phyloP scores from a whole-genome alignment of 1,140 invertebrate genomes.

The Zaprionus davidi region DNA sequence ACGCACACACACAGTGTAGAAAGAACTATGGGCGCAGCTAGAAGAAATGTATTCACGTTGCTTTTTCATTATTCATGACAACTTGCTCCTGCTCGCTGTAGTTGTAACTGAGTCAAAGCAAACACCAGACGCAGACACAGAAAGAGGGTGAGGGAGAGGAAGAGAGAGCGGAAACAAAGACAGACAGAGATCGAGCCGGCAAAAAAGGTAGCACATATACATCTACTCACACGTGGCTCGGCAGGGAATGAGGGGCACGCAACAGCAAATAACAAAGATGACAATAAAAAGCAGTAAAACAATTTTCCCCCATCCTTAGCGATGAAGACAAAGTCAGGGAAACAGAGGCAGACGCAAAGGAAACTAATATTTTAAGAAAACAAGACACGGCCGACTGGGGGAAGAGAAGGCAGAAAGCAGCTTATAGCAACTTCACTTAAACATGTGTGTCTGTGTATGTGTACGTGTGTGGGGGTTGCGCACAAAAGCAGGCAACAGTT shows the following conservation, averaged over 20 bases:
- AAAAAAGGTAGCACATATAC: constrained; percentile 24
- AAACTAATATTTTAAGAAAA: constrained; percentile 83
- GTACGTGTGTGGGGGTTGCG: constrained; percentile 20
- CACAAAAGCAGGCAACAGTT: constrained; percentile 66
- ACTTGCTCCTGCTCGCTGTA: constrained; percentile 66
- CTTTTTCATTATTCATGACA: constrained; percentile 83
- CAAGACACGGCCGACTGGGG: constrained; percentile 49
- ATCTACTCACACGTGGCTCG: neutral
- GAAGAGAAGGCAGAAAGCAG: constrained; percentile 24
- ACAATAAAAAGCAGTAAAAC: constrained; percentile 82
- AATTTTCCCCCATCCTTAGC: constrained; percentile 50
- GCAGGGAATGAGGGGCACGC: constrained; percentile 5
- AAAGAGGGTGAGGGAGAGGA: neutral
- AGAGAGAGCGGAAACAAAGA: constrained; percentile 2
- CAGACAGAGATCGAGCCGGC: neutral
- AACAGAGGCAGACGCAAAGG: constrained; percentile 52
- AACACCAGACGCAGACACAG: constrained; percentile 62
- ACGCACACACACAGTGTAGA: neutral
- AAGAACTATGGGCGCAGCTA: constrained; percentile 24
- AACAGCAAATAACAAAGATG: constrained; percentile 72
- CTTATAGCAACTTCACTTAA: constrained; percentile 22
- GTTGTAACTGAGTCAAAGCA: constrained; percentile 73
- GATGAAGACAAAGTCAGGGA: constrained; percentile 42
- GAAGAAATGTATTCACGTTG: constrained; percentile 76
- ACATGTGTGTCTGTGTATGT: constrained; percentile 54